Evolutionary conservation across 2,797 vertebrate species (phyloP), one percentile per base, ranked within the genome.

Genomic region (Rhinichthys osculus): DNA sequence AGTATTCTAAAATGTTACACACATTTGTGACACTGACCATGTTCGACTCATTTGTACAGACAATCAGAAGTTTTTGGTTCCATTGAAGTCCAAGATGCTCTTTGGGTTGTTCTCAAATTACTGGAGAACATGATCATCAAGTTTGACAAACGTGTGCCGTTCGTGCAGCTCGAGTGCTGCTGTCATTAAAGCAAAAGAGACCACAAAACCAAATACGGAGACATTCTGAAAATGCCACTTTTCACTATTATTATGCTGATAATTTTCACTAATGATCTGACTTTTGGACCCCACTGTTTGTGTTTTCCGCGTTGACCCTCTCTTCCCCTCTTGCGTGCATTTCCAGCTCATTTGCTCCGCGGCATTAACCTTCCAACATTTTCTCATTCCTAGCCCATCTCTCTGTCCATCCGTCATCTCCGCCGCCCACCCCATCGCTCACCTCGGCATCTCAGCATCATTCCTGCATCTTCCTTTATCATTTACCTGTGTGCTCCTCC

Each of bases 331-430:
- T 89, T 76, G 52, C 87, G 82, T 67, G 3, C 89, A 90, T 85
- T 82, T 78, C 88, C 83, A 70, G 77, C 85, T 89, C 57, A 81
- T 91, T 87, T 86, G 89, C 91, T 91, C 91, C 89, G 87, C 90
- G 85, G 89, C 92, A 93, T 93, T 93, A 93, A 93, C 91, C 89
- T 92, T 91, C 42, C 40, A 42, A 80, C 77, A 85, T 85, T 71
- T 64, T 64, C 67, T 54, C 69, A 85, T 72, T 93, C 87, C 83
- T 87, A 86, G 87, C 78, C 57, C 84, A 54, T 81, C 78, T 74
- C 42, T 50, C n/a, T 38, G 33, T 67, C 67, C 82, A 82, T 87
- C 81, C 84, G 80, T 81, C 47, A 17, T 86, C 87, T 78, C 52
- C 76, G 47, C 64, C 44, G 57, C 71, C 74, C 64, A 66, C 42